Base-by-base conservation (phyloP, 2,888 invertebrate genomes). In the Platycheirus albimanus region DNA sequence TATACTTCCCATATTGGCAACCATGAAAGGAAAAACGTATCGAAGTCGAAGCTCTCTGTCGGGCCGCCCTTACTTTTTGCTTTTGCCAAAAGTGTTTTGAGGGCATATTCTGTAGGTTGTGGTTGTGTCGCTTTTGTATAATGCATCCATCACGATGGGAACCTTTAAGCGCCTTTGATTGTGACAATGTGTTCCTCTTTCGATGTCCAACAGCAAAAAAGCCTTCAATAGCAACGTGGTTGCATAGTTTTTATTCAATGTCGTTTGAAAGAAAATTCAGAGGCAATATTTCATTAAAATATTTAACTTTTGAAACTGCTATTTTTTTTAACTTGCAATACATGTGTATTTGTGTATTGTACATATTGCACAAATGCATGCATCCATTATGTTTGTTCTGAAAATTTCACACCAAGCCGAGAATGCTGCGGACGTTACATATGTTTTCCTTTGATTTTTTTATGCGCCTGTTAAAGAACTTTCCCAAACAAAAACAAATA, bases 231-330 rank as follows among this genome's bases (percentile, higher is more conserved):
- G 19, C 36, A 6, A 1, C 15, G 49, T 30, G 51, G 20, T 19
- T 33, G 58, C 20, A 24, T 15, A 49, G 13, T 80, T 76, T 76
- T 76, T 51, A 64, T 80, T 80, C 70, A 76, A 58, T 75, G 70
- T 58, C 45, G 64, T 66, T 64, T 58, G 74, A 45, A 66, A 52
- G 19, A 15, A 66, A 43, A 67, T 74, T 67, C 58, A 20, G 24
- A 28, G n/a, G 36, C 43, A 43, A 45, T 11, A 2, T 64, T 49
- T 66, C 38, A 54, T 56, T 56, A 63, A 56, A 28, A 8, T 15
- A 24, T 47, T n/a, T n/a, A 54, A 47, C 69, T 70, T 47, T 63
- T 30, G 28, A 24, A 24, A 47, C 17, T 5, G 11, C 20, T 47
- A 24, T 36, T 30, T 47, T 17, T 30, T 19, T 10, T 3, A 30